A percentile compares a stretch with the other conserved stretches of the same genome.
phyloP scores from a whole-genome alignment of 2,113 vertebrate genomes.

The Pangasianodon hypophthalmus region DNA sequence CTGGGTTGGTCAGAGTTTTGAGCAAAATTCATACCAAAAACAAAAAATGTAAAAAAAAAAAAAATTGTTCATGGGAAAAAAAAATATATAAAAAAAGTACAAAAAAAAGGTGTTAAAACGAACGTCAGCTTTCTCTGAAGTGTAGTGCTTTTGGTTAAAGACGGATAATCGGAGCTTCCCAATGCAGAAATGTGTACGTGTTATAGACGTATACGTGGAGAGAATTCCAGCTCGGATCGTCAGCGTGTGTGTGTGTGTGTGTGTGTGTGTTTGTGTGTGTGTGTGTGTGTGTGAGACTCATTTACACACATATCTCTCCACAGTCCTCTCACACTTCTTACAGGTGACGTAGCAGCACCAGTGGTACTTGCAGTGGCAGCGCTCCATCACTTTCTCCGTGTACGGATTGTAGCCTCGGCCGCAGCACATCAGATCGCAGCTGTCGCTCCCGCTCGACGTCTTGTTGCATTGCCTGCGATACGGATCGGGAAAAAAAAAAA shows the following conservation, averaged over 20 bases:
- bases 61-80: background rate
- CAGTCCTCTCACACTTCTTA: constrained; percentile 90
- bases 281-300: constrained; percentile 68
- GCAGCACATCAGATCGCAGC: constrained; percentile 98
- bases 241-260: background rate
- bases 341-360: constrained; percentile 99
- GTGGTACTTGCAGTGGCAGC: constrained; percentile 98
- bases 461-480: constrained; percentile 93
- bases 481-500: background rate
- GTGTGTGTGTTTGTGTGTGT: background rate
- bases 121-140: constrained; percentile 63
- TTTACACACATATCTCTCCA: constrained; percentile 97
- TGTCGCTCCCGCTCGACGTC: constrained; percentile 93
- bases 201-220: background rate
- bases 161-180: background rate
- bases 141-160: constrained; percentile 71
- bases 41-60: background rate
- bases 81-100: constrained; percentile 49
- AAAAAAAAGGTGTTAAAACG: constrained; percentile 69
- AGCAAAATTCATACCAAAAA: background rate
- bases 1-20: background rate
- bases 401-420: constrained; percentile 98
- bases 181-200: background rate
- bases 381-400: constrained; percentile 91
- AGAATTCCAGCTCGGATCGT: background rate